Conservation (phyloP, 2,888 invertebrate genomes). For the Erynnis tages region DNA sequence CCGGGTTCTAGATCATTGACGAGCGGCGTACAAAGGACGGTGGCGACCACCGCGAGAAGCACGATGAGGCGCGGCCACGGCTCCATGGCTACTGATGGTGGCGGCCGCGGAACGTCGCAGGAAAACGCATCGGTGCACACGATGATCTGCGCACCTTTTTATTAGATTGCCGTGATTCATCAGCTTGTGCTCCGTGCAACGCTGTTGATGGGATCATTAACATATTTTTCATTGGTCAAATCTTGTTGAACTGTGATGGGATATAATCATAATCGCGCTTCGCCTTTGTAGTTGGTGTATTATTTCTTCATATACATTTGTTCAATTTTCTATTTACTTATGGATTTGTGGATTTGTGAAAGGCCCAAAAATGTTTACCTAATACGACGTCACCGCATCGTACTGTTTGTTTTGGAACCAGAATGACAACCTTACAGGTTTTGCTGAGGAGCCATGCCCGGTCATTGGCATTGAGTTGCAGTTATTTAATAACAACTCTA, state of each 20-base stretch:
- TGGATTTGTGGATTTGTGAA: no score
- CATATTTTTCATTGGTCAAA: conserved; percentile 3
- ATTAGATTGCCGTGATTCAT: conserved; percentile 15
- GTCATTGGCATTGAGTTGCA: conserved; percentile 76
- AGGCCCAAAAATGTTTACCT: background rate
- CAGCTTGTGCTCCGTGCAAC: background rate
- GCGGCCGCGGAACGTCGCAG: background rate
- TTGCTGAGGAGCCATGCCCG: conserved; percentile 54
- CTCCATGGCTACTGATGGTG: conserved; percentile 65
- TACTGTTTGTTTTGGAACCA: conserved; percentile 61
- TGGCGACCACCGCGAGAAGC: conserved; percentile 48
- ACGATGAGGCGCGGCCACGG: conserved; percentile 57
- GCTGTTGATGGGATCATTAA: background rate
- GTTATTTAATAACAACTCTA: conserved; percentile 71
- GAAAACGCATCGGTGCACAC: conserved; percentile 18
- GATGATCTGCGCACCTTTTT: conserved; percentile 15
- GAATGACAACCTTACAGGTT: conserved; percentile 61
- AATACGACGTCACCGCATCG: conserved; percentile 1
- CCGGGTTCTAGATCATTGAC: conserved; percentile 63
- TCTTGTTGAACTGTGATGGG: background rate
- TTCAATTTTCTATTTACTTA: no score
- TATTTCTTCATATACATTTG: no score
- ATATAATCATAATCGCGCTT: background rate
- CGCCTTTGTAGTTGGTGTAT: background rate
- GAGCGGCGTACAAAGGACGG: conserved; percentile 55